Conservation (phyloP, 2,888 invertebrate genomes). For the Nasonia oneida region DNA sequence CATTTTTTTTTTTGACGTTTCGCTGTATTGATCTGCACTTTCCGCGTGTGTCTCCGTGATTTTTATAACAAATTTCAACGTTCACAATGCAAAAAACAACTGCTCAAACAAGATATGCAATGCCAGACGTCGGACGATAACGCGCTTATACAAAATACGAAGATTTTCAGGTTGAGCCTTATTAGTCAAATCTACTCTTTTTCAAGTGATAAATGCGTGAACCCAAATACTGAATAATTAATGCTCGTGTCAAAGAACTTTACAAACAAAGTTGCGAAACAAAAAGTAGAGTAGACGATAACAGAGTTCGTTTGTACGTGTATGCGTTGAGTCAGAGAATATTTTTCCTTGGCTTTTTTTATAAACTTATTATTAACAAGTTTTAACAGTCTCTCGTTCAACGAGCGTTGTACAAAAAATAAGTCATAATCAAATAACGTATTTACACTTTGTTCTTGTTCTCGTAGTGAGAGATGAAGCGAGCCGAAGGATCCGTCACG, state of each 20-base stretch:
- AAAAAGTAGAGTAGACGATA: not conserved
- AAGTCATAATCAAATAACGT: not conserved
- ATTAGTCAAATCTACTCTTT: not conserved
- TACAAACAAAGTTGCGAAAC: not conserved
- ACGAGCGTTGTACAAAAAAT: not conserved
- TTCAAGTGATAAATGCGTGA: not conserved
- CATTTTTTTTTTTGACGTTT: conserved; percentile 57
- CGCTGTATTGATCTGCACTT: not conserved
- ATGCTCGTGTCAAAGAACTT: not conserved
- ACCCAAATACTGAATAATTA: conserved; percentile 7
- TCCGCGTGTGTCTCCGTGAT: not conserved
- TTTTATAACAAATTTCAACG: not conserved
- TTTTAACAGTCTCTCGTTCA: not conserved
- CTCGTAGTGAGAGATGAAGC: conserved; percentile 87
- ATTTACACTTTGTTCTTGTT: conserved; percentile 80
- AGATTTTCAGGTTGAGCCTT: not conserved
- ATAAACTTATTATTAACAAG: conserved; percentile 7
- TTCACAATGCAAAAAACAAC: not conserved
- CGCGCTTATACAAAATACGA: not conserved
- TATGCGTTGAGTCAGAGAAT: not conserved
- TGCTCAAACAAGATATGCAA: not conserved
- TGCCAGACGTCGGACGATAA: not conserved
- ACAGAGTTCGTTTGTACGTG: not conserved
- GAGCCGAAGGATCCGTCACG: conserved; percentile 87
- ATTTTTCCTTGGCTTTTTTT: not conserved